Base-by-base conservation (phyloP, 2,113 vertebrate species). In the Climacteris rufus region DNA sequence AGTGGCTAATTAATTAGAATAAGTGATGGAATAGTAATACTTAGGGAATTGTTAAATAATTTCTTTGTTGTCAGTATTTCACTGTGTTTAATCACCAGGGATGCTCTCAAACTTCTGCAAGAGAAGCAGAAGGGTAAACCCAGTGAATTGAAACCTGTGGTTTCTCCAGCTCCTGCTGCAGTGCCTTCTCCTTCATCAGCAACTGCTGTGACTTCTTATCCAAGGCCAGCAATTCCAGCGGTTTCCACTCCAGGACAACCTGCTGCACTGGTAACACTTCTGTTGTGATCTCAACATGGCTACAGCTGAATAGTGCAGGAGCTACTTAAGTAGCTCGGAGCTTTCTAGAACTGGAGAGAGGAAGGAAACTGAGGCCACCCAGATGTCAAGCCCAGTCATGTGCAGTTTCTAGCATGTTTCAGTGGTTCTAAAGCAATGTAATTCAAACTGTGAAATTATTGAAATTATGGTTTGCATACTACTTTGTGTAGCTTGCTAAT, bases 51-150 rank as follows among this genome's bases (percentile, higher is more conserved):
- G 54, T 50, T 52, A 77, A 40, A 3, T 42, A 23, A 24, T 44
- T 72, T 93, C 87, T 82, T 84, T 61, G 27, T 92, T 89, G 76
- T 92, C 25, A 74, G 5, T 49, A 22, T 93, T 91, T 78, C 40
- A 44, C 44, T 96, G 18, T 78, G 15, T 96, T 85, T 94, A 71
- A 81, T 95, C 45, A 70, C 66, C 96, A 99, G 99, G 97, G 99
- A 99, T 97, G 99, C 98, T 47, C 97, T 99, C 80, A 99, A 98
- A 81, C 98, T 99, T 94, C 94, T 99, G 88, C 98, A 98, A 88
- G 95, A 96, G 65, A 98, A 97, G 63, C 87, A 97, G 90, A 94
- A 53, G n/a, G 95, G 96, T 61, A 97, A 97, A 88, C 74, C 94
- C 42, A 27, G 65, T 13, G 96, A 95, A 42, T 7, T 88, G 70